These are phyloP conservation scores for Lophura swinhoii DNA, from an alignment of 2,797 vertebrate genomes.

Conservation along the genomic window DNA sequence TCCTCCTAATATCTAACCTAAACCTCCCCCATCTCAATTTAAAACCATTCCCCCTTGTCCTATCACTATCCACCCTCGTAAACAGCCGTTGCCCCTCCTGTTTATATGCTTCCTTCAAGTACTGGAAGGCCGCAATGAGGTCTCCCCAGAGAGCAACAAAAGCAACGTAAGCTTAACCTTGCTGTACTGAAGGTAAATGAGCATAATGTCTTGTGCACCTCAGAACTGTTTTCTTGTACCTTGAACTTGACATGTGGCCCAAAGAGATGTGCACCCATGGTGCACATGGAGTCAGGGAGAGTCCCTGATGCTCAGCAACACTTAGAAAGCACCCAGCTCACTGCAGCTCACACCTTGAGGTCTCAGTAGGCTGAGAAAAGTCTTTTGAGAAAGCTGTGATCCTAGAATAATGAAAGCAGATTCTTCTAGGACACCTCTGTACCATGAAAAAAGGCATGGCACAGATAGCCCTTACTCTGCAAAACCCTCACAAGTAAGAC, in stretches of 20 bases:
- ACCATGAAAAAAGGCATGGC: neutral
- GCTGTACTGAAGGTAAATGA: neutral
- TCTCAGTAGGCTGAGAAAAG: constrained; percentile 45
- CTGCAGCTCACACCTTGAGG: neutral
- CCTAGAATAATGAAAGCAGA: constrained; percentile 33
- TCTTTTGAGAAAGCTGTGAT: constrained; percentile 45
- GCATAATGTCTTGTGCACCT: neutral
- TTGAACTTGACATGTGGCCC: constrained; percentile 1
- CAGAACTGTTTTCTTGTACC: neutral
- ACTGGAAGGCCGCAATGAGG: too few species aligned
- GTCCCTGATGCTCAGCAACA: neutral
- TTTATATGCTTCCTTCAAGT: too few species aligned
- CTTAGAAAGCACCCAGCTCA: constrained; percentile 17
- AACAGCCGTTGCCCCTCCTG: too few species aligned
- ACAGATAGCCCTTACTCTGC: neutral
- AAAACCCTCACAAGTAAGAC: neutral
- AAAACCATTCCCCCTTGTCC: too few species aligned
- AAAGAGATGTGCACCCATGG: neutral
- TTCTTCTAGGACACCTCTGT: constrained; percentile 26
- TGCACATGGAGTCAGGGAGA: neutral
- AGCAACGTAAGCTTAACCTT: neutral
- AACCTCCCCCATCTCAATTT: too few species aligned
- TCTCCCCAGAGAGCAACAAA: neutral
- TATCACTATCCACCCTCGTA: too few species aligned
- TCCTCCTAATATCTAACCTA: too few species aligned